Percentiles rank a stretch among this genome's conserved stretches.
Evolutionary conservation across 1,140 invertebrate species (phyloP).

Genomic region (Drosophila athabasca): DNA sequence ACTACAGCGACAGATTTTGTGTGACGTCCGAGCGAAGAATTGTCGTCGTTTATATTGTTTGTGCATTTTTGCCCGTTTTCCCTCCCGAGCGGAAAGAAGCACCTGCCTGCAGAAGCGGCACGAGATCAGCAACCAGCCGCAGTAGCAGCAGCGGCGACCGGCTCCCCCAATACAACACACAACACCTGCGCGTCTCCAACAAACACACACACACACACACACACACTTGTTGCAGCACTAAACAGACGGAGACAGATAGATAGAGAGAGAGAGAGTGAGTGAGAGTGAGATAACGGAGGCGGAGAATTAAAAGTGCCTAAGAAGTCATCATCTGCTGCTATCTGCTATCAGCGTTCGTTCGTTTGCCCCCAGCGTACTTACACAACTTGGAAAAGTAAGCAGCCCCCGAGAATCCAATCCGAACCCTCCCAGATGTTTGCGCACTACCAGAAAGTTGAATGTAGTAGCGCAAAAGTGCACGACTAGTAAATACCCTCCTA

Average conservation of each 20-base stretch:
- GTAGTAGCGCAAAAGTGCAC: too few species aligned
- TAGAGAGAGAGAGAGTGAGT: not conserved
- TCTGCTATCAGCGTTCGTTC: conserved; percentile 33
- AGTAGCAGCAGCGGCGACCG: conserved; percentile 28
- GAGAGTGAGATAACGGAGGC: conserved; percentile 5
- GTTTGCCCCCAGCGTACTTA: conserved; percentile 4
- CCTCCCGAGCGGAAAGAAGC: conserved; percentile 32
- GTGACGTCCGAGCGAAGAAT: conserved; percentile 49
- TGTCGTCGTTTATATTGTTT: conserved; percentile 53
- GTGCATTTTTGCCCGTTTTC: conserved; percentile 52
- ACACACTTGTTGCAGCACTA: conserved; percentile 68
- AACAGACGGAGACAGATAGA: conserved; percentile 10
- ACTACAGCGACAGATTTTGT: conserved; percentile 33
- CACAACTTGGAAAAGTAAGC: conserved; percentile 42
- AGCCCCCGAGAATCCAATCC: not conserved
- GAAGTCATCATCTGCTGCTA: conserved; percentile 44
- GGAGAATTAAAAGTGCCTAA: conserved; percentile 32
- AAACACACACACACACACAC: conserved; percentile 29
- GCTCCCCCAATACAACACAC: conserved; percentile 37
- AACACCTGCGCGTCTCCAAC: conserved; percentile 27
- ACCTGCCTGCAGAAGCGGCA: conserved; percentile 46
- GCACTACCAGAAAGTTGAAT: too few species aligned
- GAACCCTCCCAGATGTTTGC: too few species aligned
- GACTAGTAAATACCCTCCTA: too few species aligned
- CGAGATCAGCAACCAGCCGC: conserved; percentile 36